A percentile compares a stretch with the other conserved stretches of the same genome.
Conservation (phyloP, 2,797 vertebrate genomes). For the Eospalax fontanierii region DNA sequence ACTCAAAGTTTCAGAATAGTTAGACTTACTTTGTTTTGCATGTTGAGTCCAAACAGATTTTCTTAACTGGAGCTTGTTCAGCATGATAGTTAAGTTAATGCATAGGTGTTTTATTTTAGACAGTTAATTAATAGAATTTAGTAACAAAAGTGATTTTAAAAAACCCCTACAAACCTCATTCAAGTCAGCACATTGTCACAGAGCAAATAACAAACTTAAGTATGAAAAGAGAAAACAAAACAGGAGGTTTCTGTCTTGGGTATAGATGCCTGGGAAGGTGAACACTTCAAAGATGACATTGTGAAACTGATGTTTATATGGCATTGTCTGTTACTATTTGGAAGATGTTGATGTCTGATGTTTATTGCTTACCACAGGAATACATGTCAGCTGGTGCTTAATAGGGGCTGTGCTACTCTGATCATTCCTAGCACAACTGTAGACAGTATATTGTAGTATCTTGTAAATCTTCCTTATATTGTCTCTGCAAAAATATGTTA, state of each 20-base stretch:
- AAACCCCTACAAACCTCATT: background rate
- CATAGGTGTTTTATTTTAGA: background rate
- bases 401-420: background rate
- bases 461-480: background rate
- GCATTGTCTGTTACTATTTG: background rate
- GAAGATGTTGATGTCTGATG: background rate
- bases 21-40: background rate
- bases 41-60: background rate
- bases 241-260: background rate
- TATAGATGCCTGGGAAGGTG: background rate
- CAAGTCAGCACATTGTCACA: background rate
- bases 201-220: background rate
- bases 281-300: background rate
- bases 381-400: background rate
- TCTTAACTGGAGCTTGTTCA: background rate
- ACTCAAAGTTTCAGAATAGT: background rate
- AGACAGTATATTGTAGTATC: background rate
- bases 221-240: background rate
- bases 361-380: background rate
- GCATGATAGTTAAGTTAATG: constrained; percentile 2
- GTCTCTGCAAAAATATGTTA: constrained; percentile 36
- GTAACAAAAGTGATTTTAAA: background rate
- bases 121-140: constrained; percentile 31
- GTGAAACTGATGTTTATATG: background rate
- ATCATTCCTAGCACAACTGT: background rate